Evolutionary conservation across 2,113 vertebrate species (phyloP), one percentile per base, ranked within the genome.

Genomic region (Microtus richardsoni): DNA sequence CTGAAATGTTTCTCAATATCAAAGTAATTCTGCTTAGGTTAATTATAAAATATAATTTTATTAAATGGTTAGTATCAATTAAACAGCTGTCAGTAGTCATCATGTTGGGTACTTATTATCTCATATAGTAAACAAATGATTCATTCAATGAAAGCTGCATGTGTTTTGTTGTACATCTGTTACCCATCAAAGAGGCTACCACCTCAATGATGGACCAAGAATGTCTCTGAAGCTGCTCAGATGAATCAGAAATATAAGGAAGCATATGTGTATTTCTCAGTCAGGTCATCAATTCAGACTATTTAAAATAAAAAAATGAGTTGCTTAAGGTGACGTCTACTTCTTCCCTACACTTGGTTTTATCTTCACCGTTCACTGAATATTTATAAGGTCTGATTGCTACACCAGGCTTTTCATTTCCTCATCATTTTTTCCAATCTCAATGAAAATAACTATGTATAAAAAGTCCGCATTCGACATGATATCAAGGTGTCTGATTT

Each of bases 81-180:
- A 26, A 74, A 64, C 12, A 28, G 54, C 9, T 77, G 44, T 49
- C 28, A 33, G 75, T 52, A 12, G 3, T 54, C 0, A 26, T 68
- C 28, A 3, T 64, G 9, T 24, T 12, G 41, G 36, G 39, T 58
- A 30, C 21, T 11, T 58, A 39, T 71, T 73, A 28, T 58, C 16
- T 30, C 16, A 10, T 10, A 4, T 17, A 12, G n/a, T 28, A 66
- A 30, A 78, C 16, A 22, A 16, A 47, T 96, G 95, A 98, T 96
- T 87, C 92, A 92, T 98, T 83, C 70, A n/a, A 5, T 33, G 66
- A 64, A 5, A 41, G 6, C 39, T 8, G 1, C 12, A n/a, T 24
- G 33, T n/a, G 82, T 66, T 93, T 95, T 87, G 33, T 39, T 49
- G 19, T 60, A 5, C 4, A 41, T 17, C 5, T 83, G 30, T 6